phyloP scores from a whole-genome alignment of 2,797 vertebrate genomes.

The Pseudochaenichthys georgianus region DNA sequence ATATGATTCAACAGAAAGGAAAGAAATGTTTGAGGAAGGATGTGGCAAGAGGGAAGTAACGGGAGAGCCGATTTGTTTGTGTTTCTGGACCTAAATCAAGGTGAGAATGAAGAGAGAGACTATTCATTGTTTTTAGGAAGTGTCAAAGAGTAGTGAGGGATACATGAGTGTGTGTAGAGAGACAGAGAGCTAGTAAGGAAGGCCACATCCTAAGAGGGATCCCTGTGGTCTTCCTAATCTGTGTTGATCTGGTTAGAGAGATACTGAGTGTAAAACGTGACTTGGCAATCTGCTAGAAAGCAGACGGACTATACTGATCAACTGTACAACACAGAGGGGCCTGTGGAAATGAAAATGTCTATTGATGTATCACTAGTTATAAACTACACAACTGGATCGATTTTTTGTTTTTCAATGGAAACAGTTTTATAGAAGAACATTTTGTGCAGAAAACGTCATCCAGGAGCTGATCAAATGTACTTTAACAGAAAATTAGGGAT shows the following conservation, averaged over 20 bases:
- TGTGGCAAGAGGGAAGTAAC: neutral
- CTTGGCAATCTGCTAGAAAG: too few relatives aligned
- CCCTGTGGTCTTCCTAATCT: constrained; percentile 52
- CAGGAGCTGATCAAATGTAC: neutral
- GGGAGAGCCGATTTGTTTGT: neutral
- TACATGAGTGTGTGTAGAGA: constrained; percentile 9
- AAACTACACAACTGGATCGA: neutral
- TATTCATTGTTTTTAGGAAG: neutral
- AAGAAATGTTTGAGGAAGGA: constrained; percentile 5
- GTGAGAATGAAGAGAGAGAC: neutral
- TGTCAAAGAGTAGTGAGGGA: neutral
- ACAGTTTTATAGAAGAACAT: neutral
- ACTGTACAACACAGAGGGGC: too few relatives aligned
- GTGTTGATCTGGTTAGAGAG: constrained; percentile 62
- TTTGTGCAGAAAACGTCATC: neutral
- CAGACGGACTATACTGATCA: too few relatives aligned
- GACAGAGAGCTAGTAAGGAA: constrained; percentile 8
- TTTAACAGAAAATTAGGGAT: too few relatives aligned
- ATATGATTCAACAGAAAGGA: constrained; percentile 24
- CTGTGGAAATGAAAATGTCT: neutral
- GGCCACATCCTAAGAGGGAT: constrained; percentile 24
- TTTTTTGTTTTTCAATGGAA: neutral
- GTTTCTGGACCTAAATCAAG: constrained; percentile 5
- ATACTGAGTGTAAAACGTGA: constrained; percentile 31
- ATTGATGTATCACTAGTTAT: neutral